Evolutionary conservation across 2,113 vertebrate genomes (phyloP).

Genomic region (Recurvirostra avosetta): DNA sequence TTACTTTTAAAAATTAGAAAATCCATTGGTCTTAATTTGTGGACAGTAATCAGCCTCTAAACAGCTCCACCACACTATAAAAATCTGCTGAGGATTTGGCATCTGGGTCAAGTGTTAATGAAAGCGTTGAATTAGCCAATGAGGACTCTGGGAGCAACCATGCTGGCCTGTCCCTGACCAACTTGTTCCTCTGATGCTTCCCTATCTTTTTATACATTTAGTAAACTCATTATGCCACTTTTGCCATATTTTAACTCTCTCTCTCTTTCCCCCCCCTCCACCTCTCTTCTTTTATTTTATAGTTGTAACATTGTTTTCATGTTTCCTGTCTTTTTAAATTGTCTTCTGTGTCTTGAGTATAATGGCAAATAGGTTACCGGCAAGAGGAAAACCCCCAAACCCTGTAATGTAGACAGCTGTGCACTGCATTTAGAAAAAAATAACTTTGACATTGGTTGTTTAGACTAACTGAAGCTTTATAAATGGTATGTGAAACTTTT

Average conservation of each 20-base stretch:
- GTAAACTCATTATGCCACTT: background rate
- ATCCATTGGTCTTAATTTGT: background rate
- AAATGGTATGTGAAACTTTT: slow-evolving; percentile 9
- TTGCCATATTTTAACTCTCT: background rate
- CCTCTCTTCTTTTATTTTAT: background rate
- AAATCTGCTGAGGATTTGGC: background rate
- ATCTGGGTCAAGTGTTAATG: background rate
- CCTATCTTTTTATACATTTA: background rate
- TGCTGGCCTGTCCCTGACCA: background rate
- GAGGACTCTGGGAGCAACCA: background rate
- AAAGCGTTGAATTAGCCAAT: background rate
- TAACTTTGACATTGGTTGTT: background rate
- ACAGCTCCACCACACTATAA: background rate
- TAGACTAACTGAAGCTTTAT: background rate
- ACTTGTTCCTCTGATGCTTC: background rate
- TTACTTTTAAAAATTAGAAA: background rate
- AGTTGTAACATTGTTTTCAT: background rate
- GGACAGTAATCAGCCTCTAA: background rate
- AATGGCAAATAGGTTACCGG: background rate
- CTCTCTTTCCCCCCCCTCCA: background rate
- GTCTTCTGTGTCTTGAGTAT: background rate
- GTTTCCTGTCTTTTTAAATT: background rate
- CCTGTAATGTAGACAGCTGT: background rate
- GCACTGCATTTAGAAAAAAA: background rate
- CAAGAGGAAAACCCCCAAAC: background rate